Percentiles rank a stretch among this genome's conserved stretches.
These are phyloP conservation scores for Tolmerus cingulatus DNA, from an alignment of 2,888 invertebrate genomes.

Conservation along the genomic window DNA sequence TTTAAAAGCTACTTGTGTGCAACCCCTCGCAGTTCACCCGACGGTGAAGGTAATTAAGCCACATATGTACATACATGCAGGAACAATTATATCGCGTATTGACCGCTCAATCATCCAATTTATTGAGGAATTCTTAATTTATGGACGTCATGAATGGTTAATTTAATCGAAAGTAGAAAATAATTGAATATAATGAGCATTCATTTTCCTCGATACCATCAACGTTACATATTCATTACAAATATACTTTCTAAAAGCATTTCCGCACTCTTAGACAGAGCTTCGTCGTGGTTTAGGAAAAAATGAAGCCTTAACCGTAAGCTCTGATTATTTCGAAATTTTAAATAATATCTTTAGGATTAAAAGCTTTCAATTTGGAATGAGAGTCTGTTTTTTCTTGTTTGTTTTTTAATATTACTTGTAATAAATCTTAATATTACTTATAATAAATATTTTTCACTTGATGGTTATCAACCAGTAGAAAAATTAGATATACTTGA, in stretches of 20 bases:
- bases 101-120: neutral
- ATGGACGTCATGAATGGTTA: neutral
- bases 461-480: too few relatives aligned
- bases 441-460: too few relatives aligned
- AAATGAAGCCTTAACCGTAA: neutral
- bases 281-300: neutral
- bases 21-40: neutral
- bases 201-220: neutral
- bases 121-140: neutral
- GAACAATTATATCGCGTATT: neutral
- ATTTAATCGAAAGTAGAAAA: neutral
- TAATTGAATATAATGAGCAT: neutral
- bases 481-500: too few relatives aligned
- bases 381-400: too few relatives aligned
- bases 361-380: too few relatives aligned
- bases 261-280: neutral
- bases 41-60: neutral
- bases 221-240: neutral
- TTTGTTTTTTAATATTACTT: too few relatives aligned
- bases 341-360: too few relatives aligned
- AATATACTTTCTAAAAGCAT: neutral
- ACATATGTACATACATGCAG: neutral
- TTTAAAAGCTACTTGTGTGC: neutral
- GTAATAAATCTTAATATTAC: too few relatives aligned
- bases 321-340: too few relatives aligned